Evolutionary conservation across 1,140 invertebrate genomes (phyloP), one percentile per base, ranked within the genome.

Genomic region (Sminthurides bifidus): DNA sequence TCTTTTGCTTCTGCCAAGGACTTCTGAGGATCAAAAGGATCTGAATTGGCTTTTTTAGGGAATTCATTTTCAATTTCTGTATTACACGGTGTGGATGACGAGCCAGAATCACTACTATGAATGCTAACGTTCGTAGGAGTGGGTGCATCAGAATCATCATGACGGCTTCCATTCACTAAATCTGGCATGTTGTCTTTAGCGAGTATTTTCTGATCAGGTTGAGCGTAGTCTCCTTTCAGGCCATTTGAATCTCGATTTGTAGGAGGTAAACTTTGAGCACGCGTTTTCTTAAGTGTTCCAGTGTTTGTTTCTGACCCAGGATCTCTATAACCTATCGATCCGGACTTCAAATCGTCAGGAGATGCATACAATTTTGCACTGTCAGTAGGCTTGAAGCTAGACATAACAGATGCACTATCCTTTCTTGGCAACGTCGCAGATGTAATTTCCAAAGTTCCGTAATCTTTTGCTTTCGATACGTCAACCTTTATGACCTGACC

Each of bases 301-400:
- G 44, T 31, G 24, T 19, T 33, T 8, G 10, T 37, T 14, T 45
- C 58, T 15, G 38, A 46, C 12, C 35, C 37, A 21, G 31, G 46
- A 17, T 62, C 66, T 19, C 84, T 76, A 67, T 85, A 89, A 3
- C 83, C 86, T 17, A 90, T 83, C n/a, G n/a, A n/a, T n/a, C n/a
- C n/a, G 24, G 79, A 79, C 64, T 83, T 85, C 61, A 87, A 77
- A 67, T 87, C 86, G 66, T 86, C 81, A 8, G 88, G 87, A 33
- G 84, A 85, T 6, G 87, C 88, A 70, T 92, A 92, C 31, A 92
- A 72, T 69, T 91, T 91, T 50, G 87, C 87, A 72, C 77, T 82
- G 60, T 84, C 81, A 35, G 81, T 77, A 0, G 89, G 89, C 59
- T 83, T 80, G 72, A 92, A 92, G 63, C 85, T 87, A 10, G 86